Evolutionary conservation across 2,797 vertebrate species (phyloP), one percentile per base, ranked within the genome.

Genomic region (Gastrophryne carolinensis): DNA sequence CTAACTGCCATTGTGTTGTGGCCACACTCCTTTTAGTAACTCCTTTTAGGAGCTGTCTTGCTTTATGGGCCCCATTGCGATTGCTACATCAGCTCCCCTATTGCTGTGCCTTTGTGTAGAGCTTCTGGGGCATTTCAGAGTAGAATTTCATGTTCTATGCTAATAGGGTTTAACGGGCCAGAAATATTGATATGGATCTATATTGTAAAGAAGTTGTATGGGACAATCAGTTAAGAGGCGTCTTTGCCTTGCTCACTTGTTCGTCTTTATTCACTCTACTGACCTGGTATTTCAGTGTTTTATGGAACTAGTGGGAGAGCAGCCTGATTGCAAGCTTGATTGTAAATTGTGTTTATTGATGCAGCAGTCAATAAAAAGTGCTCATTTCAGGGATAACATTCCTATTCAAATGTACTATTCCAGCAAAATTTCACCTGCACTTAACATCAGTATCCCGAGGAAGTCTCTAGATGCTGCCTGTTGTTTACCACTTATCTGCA

Each of bases 341-440:
- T 57, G 53, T 29, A 57, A 44, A 57, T 57, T 41, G 35, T 56
- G 17, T 69, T 54, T 57, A 44, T 69, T 69, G 66, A 44, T 47
- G 27, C 39, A 41, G 39, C 12, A 44, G 35, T 54, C n/a, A 56
- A 29, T 44, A 57, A 56, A 47, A 56, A 47, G 52, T 69, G 66
- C 66, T 27, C 30, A 15, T 50, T 67, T 23, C 11, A 32, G 24
- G 53, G 26, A 41, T 69, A 56, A 57, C 24, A 67, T 52, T 57
- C n/a, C 24, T 32, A 69, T 57, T 57, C 9, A 56, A 56, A 57
- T 69, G 35, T 24, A 52, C 32, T 53, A n/a, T 67, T 52, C 34
- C 13, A 67, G 49, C 30, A 54, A 54, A 53, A 53, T 44, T 53
- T 53, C 15, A 27, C 41, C 21, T 49, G 62, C 62, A 64, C 39